phyloP scores from a whole-genome alignment of 2,113 vertebrate species.

The Cervus canadensis region DNA sequence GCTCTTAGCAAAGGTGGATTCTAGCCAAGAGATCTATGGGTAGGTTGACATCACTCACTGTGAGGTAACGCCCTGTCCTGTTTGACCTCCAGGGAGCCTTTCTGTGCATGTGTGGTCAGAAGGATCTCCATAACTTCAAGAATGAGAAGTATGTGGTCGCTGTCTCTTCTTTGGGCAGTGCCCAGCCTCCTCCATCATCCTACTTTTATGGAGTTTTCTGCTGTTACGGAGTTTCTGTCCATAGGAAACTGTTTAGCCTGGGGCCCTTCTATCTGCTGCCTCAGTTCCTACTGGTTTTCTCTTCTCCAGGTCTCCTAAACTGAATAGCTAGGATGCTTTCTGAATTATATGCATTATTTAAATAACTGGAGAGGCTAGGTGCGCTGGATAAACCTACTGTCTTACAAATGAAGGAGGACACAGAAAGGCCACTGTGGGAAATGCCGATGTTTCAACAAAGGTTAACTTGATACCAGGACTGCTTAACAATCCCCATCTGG shows the following conservation, averaged over 20 bases:
- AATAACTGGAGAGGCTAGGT: constrained; percentile 1
- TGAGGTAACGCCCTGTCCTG: neutral
- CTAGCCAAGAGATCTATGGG: neutral
- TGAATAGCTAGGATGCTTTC: neutral
- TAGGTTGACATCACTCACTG: neutral
- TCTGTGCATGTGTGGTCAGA: neutral
- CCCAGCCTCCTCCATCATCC: neutral
- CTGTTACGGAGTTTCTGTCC: neutral
- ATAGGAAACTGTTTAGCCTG: neutral
- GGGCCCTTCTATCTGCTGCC: neutral
- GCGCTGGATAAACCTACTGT: neutral
- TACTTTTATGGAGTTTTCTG: neutral
- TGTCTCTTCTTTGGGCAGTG: neutral
- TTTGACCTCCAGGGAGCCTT: neutral
- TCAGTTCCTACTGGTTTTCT: neutral
- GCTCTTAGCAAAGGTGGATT: neutral
- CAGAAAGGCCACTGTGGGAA: constrained; percentile 55
- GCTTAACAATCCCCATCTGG: neutral
- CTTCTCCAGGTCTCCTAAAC: neutral
- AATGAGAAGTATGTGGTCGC: neutral
- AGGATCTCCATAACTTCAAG: neutral
- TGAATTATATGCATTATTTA: constrained; percentile 17
- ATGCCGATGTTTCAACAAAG: constrained; percentile 5
- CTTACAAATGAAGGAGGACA: neutral
- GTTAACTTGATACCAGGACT: neutral